Base-by-base conservation (phyloP, 2,797 vertebrate species). In the Babyrousa celebensis region DNA sequence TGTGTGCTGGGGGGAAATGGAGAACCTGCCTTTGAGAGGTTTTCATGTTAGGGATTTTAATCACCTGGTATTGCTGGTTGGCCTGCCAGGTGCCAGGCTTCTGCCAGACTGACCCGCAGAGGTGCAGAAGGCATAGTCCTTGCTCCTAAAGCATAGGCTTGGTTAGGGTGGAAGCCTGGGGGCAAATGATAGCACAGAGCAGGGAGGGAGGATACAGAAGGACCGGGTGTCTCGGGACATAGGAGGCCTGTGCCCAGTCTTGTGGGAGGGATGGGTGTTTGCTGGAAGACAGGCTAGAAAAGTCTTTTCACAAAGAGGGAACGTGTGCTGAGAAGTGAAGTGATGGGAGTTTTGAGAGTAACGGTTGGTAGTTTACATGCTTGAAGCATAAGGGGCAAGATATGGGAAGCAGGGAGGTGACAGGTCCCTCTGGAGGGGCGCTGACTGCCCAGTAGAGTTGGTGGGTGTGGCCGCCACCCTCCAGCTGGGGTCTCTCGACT, bases 41-140 rank as follows among this genome's bases (percentile, higher is more conserved):
- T 86, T 88, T 80, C 48, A 27, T 58, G n/a, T 48, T 83, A 54
- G 36, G 67, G 58, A 75, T 93, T 80, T 62, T 60, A 48, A 56
- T 82, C 48, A 83, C 1, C 56, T 85, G 12, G 16, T 84, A 11
- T 84, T 91, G 25, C 15, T 7, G 25, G 58, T 21, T 84, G 60
- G 48, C 11, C 70, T 89, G 7, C 48, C 6, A 0, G 25, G 29
- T 52, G 25, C 43, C 54, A 86, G 20, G 75, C 70, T 90, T 58
- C 14, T 79, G 63, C 6, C 29, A 23, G 7, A 40, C 58, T 54
- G n/a, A 58, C 79, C 54, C 54, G 70, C 54, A 71, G 43, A 40
- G 12, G 14, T 7, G 20, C 52, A 32, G 80, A 62, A 36, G 21
- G 56, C 67, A 9, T 10, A 54, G 60, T 21, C 52, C 88, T 79